Evolutionary conservation across 2,113 vertebrate species (phyloP).

Genomic region (Numenius arquata): DNA sequence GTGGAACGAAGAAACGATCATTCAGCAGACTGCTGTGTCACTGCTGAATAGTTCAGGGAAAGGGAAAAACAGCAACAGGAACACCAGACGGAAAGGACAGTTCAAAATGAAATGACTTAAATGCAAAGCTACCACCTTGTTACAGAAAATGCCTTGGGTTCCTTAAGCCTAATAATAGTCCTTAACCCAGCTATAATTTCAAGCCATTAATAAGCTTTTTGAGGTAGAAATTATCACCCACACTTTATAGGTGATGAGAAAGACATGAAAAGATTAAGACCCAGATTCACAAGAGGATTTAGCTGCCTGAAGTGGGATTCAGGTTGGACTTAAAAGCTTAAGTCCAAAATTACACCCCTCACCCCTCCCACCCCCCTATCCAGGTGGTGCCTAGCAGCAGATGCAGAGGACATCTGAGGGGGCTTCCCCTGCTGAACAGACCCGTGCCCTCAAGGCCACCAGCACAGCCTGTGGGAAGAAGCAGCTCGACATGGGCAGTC

Average conservation of each 20-base stretch:
- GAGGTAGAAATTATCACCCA: slow-evolving; percentile 54
- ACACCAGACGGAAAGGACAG: neutral
- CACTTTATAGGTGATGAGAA: slow-evolving; percentile 24
- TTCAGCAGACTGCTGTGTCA: slow-evolving; percentile 25
- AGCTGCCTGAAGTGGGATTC: neutral
- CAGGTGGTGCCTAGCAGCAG: neutral
- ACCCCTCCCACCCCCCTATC: neutral
- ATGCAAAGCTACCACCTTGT: neutral
- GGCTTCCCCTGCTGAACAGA: neutral
- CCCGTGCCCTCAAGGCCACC: rapidly evolving
- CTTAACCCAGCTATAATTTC: slow-evolving; percentile 36
- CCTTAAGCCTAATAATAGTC: slow-evolving; percentile 37
- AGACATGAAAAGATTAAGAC: slow-evolving; percentile 11
- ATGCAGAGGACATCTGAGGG: neutral
- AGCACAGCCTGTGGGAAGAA: neutral
- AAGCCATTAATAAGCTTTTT: slow-evolving; percentile 41
- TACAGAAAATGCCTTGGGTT: neutral
- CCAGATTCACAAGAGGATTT: slow-evolving; percentile 33
- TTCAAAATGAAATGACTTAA: neutral
- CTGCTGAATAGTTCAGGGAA: neutral
- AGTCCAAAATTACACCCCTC: neutral
- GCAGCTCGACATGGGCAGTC: neutral
- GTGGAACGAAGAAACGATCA: neutral
- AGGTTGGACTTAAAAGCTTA: neutral
- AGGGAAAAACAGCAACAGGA: neutral